Evolutionary conservation across 2,888 invertebrate genomes (phyloP), one percentile per base, ranked within the genome.

Genomic region (Spilarctia lutea): DNA sequence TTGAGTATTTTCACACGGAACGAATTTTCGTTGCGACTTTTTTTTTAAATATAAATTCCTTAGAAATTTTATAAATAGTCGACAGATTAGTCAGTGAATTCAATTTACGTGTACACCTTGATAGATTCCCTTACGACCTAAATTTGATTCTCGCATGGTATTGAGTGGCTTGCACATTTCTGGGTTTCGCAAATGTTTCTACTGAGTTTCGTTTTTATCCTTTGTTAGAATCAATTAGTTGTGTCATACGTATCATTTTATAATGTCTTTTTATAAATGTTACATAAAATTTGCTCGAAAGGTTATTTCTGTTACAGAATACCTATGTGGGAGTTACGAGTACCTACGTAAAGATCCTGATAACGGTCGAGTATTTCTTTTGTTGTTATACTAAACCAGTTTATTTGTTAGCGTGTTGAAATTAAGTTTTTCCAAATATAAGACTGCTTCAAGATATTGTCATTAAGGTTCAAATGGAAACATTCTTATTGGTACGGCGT

Each of bases 1-100:
- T 79, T 77, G 74, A 72, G 83, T 30, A 3, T 67, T 83, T 83
- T 82, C 82, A 77, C 65, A 75, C 66, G 42, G 18, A 68, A 13
- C 56, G 27, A 18, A 65, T 13, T 11, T 39, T 24, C 13, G 27
- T 18, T n/a, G n/a, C 42, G 69, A 48, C n/a, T n/a, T 63, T 71
- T 20, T 48, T 48, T 24, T 68, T 24, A n/a, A 52, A 33, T 30
- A 45, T 45, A 18, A 18, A 30, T 30, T 30, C 7, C 6, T 63
- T 27, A 24, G 52, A 56, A 20, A 56, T n/a, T 56, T 10, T 11
- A 10, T n/a, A 0, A 0, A n/a, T 20, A 2, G 20, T 52, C 20
- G 20, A 20, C 52, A 45, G 13, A 45, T 1, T 4, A 4, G 45
- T 45, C 16, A 2, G 16, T 0, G 16, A 2, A 2, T 3, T 45